Percentiles rank a stretch among this genome's conserved stretches.
Conservation (phyloP, 1,140 invertebrate genomes). For the Saccostrea echinata region DNA sequence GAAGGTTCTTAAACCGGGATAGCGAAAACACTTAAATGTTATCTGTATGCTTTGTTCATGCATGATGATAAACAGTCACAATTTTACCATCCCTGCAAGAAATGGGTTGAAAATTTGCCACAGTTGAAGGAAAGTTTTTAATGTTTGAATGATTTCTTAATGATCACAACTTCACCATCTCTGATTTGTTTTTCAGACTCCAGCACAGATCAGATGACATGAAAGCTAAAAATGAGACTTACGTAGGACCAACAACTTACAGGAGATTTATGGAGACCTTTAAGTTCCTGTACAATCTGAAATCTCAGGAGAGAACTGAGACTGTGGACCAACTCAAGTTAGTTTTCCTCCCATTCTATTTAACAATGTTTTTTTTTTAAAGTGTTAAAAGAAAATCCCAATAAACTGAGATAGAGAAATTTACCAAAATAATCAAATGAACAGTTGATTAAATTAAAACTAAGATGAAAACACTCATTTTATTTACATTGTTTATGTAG, state of each 20-base stretch:
- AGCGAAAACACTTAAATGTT: no score
- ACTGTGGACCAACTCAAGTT: constrained; percentile 77
- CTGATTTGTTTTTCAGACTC: constrained; percentile 61
- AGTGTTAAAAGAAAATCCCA: no score
- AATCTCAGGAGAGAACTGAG: constrained; percentile 75
- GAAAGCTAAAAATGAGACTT: constrained; percentile 76
- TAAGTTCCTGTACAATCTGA: constrained; percentile 74
- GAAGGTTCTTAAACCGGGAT: no score
- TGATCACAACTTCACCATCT: no score
- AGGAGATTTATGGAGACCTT: constrained; percentile 77
- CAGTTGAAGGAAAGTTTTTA: no score
- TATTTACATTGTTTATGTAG: background rate
- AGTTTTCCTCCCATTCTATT: constrained; percentile 45
- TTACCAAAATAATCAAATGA: background rate
- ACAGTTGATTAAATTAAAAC: background rate
- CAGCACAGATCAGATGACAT: constrained; percentile 65
- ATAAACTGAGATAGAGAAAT: background rate
- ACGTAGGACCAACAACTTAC: constrained; percentile 77
- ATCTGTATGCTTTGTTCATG: no score
- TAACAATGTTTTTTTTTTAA: no score
- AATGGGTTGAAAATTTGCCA: no score
- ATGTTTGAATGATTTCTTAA: no score
- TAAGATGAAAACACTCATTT: background rate
- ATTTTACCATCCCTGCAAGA: no score
- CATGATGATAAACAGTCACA: no score